A percentile compares a stretch with the other conserved stretches of the same genome.
phyloP scores from a whole-genome alignment of 1,140 invertebrate species.

The Drosophila truncata region DNA sequence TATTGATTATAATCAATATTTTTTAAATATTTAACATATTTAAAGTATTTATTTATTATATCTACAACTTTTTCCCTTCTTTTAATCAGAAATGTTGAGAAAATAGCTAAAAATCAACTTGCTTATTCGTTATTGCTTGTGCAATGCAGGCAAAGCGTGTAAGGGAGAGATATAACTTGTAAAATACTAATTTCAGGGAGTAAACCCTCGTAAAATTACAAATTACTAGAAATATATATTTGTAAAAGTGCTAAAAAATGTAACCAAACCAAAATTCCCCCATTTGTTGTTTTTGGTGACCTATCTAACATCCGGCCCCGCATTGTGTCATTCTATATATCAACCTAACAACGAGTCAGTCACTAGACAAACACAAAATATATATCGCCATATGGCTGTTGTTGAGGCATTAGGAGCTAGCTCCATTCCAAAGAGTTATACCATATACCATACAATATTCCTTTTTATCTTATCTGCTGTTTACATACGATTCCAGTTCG shows the following conservation, averaged over 20 bases:
- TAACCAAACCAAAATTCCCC: no score
- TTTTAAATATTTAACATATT: no score
- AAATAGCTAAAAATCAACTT: no score
- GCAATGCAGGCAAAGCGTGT: not conserved
- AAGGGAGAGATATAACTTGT: not conserved
- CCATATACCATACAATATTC: not conserved
- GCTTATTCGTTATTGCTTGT: not conserved
- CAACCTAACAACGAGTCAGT: no score
- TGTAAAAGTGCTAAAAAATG: no score
- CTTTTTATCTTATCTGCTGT: slow-evolving; percentile 45
- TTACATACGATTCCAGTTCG: slow-evolving; percentile 44
- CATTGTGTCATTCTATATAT: slow-evolving; percentile 25
- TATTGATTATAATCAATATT: not conserved
- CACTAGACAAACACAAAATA: slow-evolving; percentile 28
- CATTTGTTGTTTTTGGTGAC: slow-evolving; percentile 6
- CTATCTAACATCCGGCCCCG: slow-evolving; percentile 29
- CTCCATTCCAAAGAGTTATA: slow-evolving; percentile 38
- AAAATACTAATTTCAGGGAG: not conserved
- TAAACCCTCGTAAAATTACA: no score
- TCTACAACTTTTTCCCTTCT: no score
- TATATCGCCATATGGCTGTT: slow-evolving; percentile 36
- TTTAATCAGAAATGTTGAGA: no score
- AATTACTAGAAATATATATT: no score
- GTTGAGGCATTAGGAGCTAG: slow-evolving; percentile 16
- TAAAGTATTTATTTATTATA: not conserved